phyloP scores from a whole-genome alignment of 2,113 vertebrate genomes.

The Tachysurus fulvidraco region DNA sequence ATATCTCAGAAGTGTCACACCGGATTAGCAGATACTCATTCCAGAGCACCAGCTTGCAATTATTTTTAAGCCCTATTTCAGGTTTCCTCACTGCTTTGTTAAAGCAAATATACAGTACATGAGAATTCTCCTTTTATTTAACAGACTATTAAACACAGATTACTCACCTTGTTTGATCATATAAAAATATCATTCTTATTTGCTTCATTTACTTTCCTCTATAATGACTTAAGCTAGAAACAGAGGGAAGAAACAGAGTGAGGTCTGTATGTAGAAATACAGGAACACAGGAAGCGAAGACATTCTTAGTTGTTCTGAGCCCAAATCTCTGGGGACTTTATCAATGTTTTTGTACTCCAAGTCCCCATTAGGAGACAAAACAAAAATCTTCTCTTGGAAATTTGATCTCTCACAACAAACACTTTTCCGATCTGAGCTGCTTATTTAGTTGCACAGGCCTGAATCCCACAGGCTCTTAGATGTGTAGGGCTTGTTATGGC shows the following conservation, averaged over 20 bases:
- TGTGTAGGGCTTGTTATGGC: slow-evolving; percentile 5
- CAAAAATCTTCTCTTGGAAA: slow-evolving; percentile 38
- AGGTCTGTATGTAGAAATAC: slow-evolving; percentile 18
- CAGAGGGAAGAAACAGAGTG: slow-evolving; percentile 18
- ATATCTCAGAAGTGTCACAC: neutral
- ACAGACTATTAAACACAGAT: neutral
- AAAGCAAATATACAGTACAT: neutral
- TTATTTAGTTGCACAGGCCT: slow-evolving; percentile 25
- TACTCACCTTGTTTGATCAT: neutral
- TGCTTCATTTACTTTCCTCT: neutral
- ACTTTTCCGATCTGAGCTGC: slow-evolving; percentile 6
- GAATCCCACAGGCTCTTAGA: slow-evolving; percentile 26
- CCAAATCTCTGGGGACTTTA: slow-evolving; percentile 2
- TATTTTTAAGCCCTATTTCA: neutral
- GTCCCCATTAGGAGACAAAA: slow-evolving; percentile 43
- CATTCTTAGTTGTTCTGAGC: slow-evolving; percentile 9
- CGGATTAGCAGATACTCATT: neutral
- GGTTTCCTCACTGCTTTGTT: neutral
- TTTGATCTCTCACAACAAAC: slow-evolving; percentile 15
- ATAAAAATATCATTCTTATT: neutral
- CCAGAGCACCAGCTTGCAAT: neutral
- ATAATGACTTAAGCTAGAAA: neutral
- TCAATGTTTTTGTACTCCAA: slow-evolving; percentile 32
- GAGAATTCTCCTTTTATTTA: neutral
- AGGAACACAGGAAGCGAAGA: neutral